Evolutionary conservation across 2,113 vertebrate genomes (phyloP).

Genomic region (Dasypus novemcinctus): DNA sequence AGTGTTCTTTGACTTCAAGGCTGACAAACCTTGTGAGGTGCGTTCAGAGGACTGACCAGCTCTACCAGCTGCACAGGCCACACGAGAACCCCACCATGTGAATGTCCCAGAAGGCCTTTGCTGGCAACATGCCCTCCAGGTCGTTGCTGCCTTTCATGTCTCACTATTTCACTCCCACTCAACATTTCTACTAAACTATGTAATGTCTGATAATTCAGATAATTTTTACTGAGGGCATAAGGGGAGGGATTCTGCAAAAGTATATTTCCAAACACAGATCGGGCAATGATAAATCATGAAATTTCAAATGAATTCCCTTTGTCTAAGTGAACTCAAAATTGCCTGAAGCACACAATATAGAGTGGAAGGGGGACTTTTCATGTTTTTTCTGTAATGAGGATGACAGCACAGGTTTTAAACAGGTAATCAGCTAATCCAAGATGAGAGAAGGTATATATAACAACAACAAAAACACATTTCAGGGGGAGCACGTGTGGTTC

Average conservation of each 20-base stretch:
- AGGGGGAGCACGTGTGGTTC: no score
- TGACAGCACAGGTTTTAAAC: not conserved
- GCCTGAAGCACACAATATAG: not conserved
- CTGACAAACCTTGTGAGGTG: no score
- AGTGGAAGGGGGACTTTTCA: not conserved
- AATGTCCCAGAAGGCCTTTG: no score
- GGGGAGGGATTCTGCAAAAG: not conserved
- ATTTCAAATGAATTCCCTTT: not conserved
- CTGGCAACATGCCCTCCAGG: not conserved
- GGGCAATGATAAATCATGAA: not conserved
- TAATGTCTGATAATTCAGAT: not conserved
- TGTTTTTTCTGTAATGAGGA: not conserved
- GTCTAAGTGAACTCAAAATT: not conserved
- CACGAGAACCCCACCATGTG: no score
- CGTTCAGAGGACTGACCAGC: no score
- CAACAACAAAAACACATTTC: not conserved
- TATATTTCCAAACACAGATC: not conserved
- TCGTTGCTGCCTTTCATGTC: no score
- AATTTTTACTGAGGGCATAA: no score
- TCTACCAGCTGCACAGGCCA: no score
- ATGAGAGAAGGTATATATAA: not conserved
- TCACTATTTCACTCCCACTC: not conserved
- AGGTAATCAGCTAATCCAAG: not conserved
- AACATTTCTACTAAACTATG: not conserved
- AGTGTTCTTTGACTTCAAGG: no score